Evolutionary conservation across 1,140 invertebrate genomes (phyloP).

Genomic region (Heterodera carotae): DNA sequence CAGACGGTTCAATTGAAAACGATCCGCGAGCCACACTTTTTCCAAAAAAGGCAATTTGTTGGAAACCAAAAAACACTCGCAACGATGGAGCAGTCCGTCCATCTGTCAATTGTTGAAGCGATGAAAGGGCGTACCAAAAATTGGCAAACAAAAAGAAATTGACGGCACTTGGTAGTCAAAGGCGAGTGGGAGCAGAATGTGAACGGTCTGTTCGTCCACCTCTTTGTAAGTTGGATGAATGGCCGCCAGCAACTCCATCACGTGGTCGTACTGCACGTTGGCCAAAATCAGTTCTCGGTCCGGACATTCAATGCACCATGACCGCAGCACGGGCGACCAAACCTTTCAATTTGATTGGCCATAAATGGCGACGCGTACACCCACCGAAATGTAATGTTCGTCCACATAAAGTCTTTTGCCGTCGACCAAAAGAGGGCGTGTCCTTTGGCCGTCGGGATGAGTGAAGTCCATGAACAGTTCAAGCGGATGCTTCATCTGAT

Average conservation of each 20-base stretch:
- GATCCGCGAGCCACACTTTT: conserved; percentile 64
- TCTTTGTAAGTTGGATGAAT: conserved; percentile 65
- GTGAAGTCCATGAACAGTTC: conserved; percentile 63
- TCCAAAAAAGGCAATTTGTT: conserved; percentile 64
- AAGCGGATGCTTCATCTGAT: conserved; percentile 32
- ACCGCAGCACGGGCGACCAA: conserved; percentile 44
- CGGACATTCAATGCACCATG: conserved; percentile 65
- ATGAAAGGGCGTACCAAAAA: conserved; percentile 17
- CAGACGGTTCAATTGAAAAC: conserved; percentile 64
- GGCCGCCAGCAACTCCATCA: conserved; percentile 58
- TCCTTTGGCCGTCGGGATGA: conserved; percentile 60
- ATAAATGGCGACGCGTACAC: background rate
- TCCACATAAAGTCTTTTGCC: conserved; percentile 64
- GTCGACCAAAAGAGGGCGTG: conserved; percentile 61
- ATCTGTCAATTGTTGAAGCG: conserved; percentile 48
- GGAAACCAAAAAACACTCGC: conserved; percentile 63
- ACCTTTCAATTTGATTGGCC: background rate
- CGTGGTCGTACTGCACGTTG: conserved; percentile 65
- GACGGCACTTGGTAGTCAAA: conserved; percentile 61
- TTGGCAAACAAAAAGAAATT: background rate
- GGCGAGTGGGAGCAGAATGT: conserved; percentile 62
- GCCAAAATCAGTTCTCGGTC: conserved; percentile 63
- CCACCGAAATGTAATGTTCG: conserved; percentile 63
- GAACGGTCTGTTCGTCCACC: conserved; percentile 64
- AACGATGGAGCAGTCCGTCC: conserved; percentile 64